Conservation (phyloP, 1,140 invertebrate genomes). For the Vanessa atalanta region DNA sequence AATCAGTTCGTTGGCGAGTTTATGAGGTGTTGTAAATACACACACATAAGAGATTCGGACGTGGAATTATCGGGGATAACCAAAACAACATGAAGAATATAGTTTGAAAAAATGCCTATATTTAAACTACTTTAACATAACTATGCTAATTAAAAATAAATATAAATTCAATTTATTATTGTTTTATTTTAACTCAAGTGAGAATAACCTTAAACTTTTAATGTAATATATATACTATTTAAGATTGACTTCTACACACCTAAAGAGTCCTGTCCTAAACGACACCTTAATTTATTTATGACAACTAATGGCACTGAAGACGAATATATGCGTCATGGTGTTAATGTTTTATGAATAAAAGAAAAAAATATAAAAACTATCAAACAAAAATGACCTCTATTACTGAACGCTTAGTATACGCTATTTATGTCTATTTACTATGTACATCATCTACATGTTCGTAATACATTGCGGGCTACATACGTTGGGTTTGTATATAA, state of each 20-base stretch:
- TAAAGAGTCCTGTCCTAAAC: neutral
- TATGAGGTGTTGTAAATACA: constrained; percentile 12
- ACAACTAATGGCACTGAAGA: constrained; percentile 6
- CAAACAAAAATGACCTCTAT: constrained; percentile 41
- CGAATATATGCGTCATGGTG: constrained; percentile 31
- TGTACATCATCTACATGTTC: constrained; percentile 17
- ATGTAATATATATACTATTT: neutral
- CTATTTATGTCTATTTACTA: constrained; percentile 5
- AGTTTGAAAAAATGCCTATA: no score
- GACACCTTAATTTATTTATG: constrained; percentile 17
- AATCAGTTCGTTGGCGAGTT: constrained; percentile 13
- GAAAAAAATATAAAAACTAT: constrained; percentile 41
- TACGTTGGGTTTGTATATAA: constrained; percentile 27
- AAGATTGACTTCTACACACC: neutral
- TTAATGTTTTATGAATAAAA: constrained; percentile 43
- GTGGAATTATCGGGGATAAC: constrained; percentile 1
- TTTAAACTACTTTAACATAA: no score
- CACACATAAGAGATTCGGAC: constrained; percentile 19
- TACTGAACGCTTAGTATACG: neutral
- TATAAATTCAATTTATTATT: no score
- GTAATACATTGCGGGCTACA: constrained; percentile 42
- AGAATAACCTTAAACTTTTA: no score
- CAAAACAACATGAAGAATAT: neutral
- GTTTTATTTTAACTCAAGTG: no score
- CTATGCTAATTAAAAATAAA: no score